phyloP scores from a whole-genome alignment of 1,140 invertebrate genomes.

The Odontomachus brunneus region DNA sequence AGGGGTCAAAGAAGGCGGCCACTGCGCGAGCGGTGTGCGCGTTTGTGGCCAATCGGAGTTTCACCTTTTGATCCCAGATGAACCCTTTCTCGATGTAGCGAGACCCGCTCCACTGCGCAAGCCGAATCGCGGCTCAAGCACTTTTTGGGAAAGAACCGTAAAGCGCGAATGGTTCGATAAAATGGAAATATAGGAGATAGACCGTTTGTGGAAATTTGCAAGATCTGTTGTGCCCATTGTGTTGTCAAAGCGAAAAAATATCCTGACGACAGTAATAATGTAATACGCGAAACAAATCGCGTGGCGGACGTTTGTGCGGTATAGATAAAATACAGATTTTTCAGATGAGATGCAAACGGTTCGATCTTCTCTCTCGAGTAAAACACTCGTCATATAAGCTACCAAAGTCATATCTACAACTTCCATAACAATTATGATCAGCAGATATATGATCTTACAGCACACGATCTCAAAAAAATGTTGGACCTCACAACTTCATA shows the following conservation, averaged over 20 bases:
- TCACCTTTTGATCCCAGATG: conserved; percentile 62
- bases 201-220: conserved; percentile 18
- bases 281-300: not conserved
- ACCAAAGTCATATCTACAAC: not conserved
- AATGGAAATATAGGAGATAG: conserved; percentile 16
- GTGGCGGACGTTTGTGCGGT: not conserved
- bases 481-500: too few species aligned
- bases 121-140: conserved; percentile 41
- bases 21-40: conserved; percentile 69
- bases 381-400: not conserved
- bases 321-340: not conserved
- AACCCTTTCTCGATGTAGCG: conserved; percentile 51
- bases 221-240: not conserved
- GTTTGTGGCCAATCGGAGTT: conserved; percentile 64
- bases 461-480: too few species aligned
- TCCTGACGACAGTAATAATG: not conserved
- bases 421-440: too few species aligned
- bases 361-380: not conserved
- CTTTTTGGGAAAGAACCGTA: conserved; percentile 26
- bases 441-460: too few species aligned
- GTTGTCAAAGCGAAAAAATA: not conserved
- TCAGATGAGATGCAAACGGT: not conserved
- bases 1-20: conserved; percentile 73
- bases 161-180: conserved; percentile 45
- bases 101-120: conserved; percentile 66